Percentiles rank a stretch among this genome's conserved stretches.
Evolutionary conservation across 2,888 invertebrate genomes (phyloP).

Genomic region (Papilio gigon): DNA sequence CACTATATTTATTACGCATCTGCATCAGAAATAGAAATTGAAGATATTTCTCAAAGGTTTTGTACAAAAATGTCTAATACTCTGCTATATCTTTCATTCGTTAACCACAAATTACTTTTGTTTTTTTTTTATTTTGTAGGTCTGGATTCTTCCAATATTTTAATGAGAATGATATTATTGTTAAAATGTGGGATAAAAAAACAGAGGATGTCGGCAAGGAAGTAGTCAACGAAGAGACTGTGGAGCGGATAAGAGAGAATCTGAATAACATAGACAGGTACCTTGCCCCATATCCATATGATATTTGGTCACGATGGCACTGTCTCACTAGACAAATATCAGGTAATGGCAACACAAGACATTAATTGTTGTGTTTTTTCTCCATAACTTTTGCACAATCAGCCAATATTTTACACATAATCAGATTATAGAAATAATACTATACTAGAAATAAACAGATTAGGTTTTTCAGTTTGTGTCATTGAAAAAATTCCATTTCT

Average conservation of each 20-base stretch:
- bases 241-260: slow-evolving; percentile 86
- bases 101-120: not conserved
- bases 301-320: slow-evolving; percentile 93
- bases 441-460: too few species aligned
- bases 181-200: slow-evolving; percentile 92
- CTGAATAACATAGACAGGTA: slow-evolving; percentile 88
- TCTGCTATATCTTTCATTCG: not conserved
- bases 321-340: slow-evolving; percentile 87
- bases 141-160: slow-evolving; percentile 95
- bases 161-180: slow-evolving; percentile 89
- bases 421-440: not conserved
- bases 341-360: slow-evolving; percentile 62
- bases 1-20: slow-evolving; percentile 96
- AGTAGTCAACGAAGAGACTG: slow-evolving; percentile 85
- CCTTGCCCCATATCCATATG: slow-evolving; percentile 96
- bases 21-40: slow-evolving; percentile 65
- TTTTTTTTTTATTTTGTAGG: slow-evolving; percentile 58
- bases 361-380: not conserved
- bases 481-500: too few species aligned
- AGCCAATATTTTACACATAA: not conserved
- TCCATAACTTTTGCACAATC: too few species aligned
- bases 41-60: slow-evolving; percentile 86
- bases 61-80: not conserved
- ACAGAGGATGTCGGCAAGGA: slow-evolving; percentile 88
- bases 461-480: too few species aligned